Evolutionary conservation across 2,888 invertebrate genomes (phyloP), one percentile per base, ranked within the genome.

Genomic region (Sphecodes monilicornis): DNA sequence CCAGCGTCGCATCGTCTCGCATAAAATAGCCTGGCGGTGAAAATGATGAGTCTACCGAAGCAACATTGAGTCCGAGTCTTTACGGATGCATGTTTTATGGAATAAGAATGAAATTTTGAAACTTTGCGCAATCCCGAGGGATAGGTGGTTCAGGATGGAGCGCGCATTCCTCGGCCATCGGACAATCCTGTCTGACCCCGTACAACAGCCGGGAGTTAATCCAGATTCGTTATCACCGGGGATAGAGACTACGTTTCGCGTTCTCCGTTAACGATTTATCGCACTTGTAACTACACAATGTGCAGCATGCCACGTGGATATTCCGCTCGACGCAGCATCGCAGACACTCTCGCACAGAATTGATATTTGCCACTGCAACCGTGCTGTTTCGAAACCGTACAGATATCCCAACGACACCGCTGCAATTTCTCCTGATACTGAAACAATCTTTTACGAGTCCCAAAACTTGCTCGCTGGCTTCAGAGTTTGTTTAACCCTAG

Each of bases 201-300:
- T 57, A 86, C 85, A 90, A 88, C 88, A 89, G 84, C 73, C 78
- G 77, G 80, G 84, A 91, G 91, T 90, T 91, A 91, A 92, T 92
- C 88, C 90, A 86, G 87, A 87, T 71, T 75, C 80, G 80, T 80
- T 72, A 80, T 80, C 82, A 77, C 79, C 74, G 83, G 77, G 86
- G 81, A 60, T 82, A 70, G 85, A 72, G 66, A 79, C 82, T 72
- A 43, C 78, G 57, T 83, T 81, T 60, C 82, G 68, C 29, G 78
- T 57, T 79, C 79, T 71, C 36, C 69, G 50, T 54, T n/a, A 26
- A 3, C 64, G 60, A 81, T 81, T 77, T 72, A 69, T 70, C 50
- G 43, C 50, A 41, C 71, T 18, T 36, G 46, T 60, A 60, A 60
- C 60, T 60, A n/a, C 60, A 60, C 60, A 6, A 29, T 60, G 29